Conservation (phyloP, 2,888 invertebrate species). For the Trissoscelio sp. region DNA sequence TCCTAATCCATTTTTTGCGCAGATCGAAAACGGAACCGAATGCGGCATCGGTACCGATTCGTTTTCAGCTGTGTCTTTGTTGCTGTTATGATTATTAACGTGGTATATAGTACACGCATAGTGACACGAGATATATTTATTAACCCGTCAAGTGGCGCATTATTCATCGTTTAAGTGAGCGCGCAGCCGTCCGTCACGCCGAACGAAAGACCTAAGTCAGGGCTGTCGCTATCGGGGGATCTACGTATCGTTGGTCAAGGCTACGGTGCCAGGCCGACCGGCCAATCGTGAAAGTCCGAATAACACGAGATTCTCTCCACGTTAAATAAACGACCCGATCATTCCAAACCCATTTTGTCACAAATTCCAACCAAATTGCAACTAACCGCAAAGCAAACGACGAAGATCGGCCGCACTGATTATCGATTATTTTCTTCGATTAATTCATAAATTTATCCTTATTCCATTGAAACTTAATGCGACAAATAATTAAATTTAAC, state of each 20-base stretch:
- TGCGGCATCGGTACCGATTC: slow-evolving; percentile 46
- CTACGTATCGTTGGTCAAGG: slow-evolving; percentile 73
- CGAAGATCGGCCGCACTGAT: slow-evolving; percentile 32
- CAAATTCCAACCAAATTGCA: slow-evolving; percentile 60
- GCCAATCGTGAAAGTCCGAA: slow-evolving; percentile 68
- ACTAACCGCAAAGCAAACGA: slow-evolving; percentile 45
- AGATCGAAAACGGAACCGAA: slow-evolving; percentile 41
- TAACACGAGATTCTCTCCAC: slow-evolving; percentile 65
- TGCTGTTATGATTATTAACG: slow-evolving; percentile 57
- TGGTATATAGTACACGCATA: slow-evolving; percentile 60
- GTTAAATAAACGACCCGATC: slow-evolving; percentile 62
- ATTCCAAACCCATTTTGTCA: slow-evolving; percentile 57
- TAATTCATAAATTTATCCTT: slow-evolving; percentile 32
- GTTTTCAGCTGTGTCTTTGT: slow-evolving; percentile 59
- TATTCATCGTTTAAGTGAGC: slow-evolving; percentile 76
- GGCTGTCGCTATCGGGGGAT: slow-evolving; percentile 72
- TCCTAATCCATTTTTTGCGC: slow-evolving; percentile 59
- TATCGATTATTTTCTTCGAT: slow-evolving; percentile 27
- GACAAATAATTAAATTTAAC: slow-evolving; percentile 3
- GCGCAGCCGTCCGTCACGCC: slow-evolving; percentile 70
- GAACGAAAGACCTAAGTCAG: slow-evolving; percentile 66
- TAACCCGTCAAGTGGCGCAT: slow-evolving; percentile 76
- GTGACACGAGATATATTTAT: slow-evolving; percentile 73
- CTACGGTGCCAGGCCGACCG: slow-evolving; percentile 62
- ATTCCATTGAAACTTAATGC: not conserved